phyloP scores from a whole-genome alignment of 2,888 invertebrate genomes.

The Drosophila recens region DNA sequence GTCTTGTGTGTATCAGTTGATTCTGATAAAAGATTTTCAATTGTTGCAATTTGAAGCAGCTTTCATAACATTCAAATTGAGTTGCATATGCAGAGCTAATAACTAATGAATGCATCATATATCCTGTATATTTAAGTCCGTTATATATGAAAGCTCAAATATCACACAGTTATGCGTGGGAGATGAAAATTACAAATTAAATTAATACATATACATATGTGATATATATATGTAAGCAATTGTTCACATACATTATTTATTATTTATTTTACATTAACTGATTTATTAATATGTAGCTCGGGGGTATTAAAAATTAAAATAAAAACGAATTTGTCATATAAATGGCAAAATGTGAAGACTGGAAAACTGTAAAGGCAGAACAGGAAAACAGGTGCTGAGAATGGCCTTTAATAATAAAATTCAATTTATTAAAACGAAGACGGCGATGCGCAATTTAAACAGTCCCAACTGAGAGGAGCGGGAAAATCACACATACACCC shows the following conservation, averaged over 20 bases:
- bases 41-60: constrained; percentile 14
- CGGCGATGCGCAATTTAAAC: constrained; percentile 38
- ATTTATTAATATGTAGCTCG: no score
- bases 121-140: no score
- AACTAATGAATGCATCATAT: neutral
- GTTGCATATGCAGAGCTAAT: neutral
- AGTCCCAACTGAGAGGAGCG: neutral
- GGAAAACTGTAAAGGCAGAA: constrained; percentile 35
- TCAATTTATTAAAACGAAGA: constrained; percentile 33
- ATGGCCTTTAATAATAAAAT: constrained; percentile 56
- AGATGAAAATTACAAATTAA: neutral
- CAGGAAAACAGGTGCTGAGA: constrained; percentile 50
- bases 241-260: no score
- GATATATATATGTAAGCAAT: neutral
- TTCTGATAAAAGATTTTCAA: constrained; percentile 10
- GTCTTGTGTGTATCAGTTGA: neutral
- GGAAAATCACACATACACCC: constrained; percentile 5
- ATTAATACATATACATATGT: constrained; percentile 25
- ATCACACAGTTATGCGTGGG: no score
- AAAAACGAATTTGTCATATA: constrained; percentile 25
- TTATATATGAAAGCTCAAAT: no score
- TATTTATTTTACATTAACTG: no score
- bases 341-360: constrained; percentile 18
- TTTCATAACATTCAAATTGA: neutral
- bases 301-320: constrained; percentile 14